Evolutionary conservation across 2,113 vertebrate species (phyloP).

Genomic region (Saguinus midas): DNA sequence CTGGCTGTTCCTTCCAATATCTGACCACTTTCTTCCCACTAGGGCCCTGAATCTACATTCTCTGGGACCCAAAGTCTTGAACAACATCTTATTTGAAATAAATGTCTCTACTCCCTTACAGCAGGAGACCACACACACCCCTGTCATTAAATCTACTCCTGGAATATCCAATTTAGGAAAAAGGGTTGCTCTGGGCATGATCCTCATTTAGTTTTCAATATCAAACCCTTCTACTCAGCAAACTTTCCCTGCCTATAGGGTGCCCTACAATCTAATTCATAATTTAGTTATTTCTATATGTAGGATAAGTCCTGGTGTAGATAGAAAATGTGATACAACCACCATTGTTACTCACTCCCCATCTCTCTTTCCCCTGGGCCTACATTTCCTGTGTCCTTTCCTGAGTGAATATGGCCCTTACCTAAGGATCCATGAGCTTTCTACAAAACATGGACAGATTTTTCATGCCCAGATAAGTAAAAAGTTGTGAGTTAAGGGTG

Average conservation of each 20-base stretch:
- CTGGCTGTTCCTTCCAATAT: not conserved
- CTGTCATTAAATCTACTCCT: not conserved
- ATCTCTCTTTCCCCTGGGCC: not conserved
- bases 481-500: not conserved
- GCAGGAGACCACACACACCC: not conserved
- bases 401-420: not conserved
- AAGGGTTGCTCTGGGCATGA: not conserved
- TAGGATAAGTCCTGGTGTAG: not conserved
- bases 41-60: not conserved
- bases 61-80: not conserved
- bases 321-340: not conserved
- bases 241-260: not conserved
- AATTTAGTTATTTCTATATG: not conserved
- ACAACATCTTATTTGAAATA: not conserved
- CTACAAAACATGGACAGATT: not conserved
- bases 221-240: not conserved
- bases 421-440: not conserved
- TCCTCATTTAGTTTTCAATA: not conserved
- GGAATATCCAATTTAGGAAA: not conserved
- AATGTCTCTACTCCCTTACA: not conserved
- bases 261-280: not conserved
- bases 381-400: not conserved
- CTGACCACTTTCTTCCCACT: not conserved
- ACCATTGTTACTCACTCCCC: not conserved
- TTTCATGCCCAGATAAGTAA: not conserved